A percentile compares a stretch with the other conserved stretches of the same genome.
phyloP scores from a whole-genome alignment of 2,888 invertebrate species.

The Agelastica alni region DNA sequence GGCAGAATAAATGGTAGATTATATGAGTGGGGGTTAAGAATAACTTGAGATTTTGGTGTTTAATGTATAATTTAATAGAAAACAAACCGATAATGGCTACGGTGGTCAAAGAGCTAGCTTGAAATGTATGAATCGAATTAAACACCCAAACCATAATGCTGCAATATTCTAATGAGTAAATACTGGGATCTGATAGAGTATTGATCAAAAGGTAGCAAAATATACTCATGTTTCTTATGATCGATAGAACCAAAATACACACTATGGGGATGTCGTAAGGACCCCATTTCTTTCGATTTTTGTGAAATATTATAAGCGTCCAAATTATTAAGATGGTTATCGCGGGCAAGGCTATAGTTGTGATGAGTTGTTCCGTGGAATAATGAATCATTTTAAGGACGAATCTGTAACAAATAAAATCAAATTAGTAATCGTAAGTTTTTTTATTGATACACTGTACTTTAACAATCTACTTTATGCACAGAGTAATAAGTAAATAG shows the following conservation, averaged over 20 bases:
- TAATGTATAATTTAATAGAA: slow-evolving; percentile 50
- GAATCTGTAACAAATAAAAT: slow-evolving; percentile 20
- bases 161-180: slow-evolving; percentile 53
- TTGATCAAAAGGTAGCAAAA: slow-evolving; percentile 52
- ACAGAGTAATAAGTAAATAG: too few relatives aligned
- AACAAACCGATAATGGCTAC: slow-evolving; percentile 59
- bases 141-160: slow-evolving; percentile 58
- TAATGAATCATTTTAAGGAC: slow-evolving; percentile 48
- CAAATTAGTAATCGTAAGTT: too few relatives aligned
- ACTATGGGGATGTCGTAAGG: slow-evolving; percentile 61
- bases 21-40: slow-evolving; percentile 56
- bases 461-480: too few relatives aligned
- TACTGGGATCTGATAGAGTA: slow-evolving; percentile 39
- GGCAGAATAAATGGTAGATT: slow-evolving; percentile 59
- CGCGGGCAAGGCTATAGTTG: slow-evolving; percentile 57
- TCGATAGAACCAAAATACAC: slow-evolving; percentile 54
- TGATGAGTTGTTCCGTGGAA: slow-evolving; percentile 53
- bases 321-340: slow-evolving; percentile 57
- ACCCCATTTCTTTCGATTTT: slow-evolving; percentile 59
- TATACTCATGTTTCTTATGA: slow-evolving; percentile 55
- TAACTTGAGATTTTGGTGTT: slow-evolving; percentile 50
- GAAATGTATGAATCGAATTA: slow-evolving; percentile 60
- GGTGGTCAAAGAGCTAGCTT: slow-evolving; percentile 59
- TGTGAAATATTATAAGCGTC: slow-evolving; percentile 60
- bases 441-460: too few relatives aligned